These are phyloP conservation scores for Heteronetta atricapilla DNA, from an alignment of 2,113 vertebrate genomes.

Conservation along the genomic window DNA sequence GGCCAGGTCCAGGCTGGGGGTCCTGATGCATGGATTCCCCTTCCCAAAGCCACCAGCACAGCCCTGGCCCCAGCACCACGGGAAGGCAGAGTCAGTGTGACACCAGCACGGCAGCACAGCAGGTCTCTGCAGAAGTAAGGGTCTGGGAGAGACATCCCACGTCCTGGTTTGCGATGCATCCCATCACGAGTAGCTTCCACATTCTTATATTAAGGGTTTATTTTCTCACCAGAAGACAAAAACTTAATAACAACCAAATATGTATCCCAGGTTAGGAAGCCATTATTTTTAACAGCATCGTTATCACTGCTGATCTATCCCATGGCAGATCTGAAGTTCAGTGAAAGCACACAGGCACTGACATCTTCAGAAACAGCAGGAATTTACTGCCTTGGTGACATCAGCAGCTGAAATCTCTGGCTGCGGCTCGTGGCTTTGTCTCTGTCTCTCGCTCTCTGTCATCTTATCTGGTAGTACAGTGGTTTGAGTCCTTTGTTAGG, in stretches of 20 bases:
- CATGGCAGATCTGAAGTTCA: not conserved
- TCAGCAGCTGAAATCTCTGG: not conserved
- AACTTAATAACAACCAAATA: not conserved
- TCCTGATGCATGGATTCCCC: not conserved
- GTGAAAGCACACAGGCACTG: not conserved
- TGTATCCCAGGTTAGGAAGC: not conserved
- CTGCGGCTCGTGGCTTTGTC: not conserved
- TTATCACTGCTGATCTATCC: not conserved
- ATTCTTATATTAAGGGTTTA: not conserved
- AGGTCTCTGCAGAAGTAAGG: no score
- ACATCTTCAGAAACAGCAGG: not conserved
- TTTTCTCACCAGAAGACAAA: not conserved
- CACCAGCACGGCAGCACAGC: not conserved
- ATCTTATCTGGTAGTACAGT: not conserved
- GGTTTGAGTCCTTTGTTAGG: not conserved
- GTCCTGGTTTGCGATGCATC: not conserved
- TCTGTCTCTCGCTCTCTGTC: not conserved
- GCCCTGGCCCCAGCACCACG: not conserved
- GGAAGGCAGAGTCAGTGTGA: not conserved
- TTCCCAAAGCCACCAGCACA: not conserved
- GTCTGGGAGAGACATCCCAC: no score
- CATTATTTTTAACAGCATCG: not conserved
- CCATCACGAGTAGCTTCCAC: no score
- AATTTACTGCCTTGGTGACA: not conserved
- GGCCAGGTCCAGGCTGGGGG: not conserved